Evolutionary conservation across 2,888 invertebrate genomes (phyloP).

Genomic region (Leptinotarsa peninsularis): DNA sequence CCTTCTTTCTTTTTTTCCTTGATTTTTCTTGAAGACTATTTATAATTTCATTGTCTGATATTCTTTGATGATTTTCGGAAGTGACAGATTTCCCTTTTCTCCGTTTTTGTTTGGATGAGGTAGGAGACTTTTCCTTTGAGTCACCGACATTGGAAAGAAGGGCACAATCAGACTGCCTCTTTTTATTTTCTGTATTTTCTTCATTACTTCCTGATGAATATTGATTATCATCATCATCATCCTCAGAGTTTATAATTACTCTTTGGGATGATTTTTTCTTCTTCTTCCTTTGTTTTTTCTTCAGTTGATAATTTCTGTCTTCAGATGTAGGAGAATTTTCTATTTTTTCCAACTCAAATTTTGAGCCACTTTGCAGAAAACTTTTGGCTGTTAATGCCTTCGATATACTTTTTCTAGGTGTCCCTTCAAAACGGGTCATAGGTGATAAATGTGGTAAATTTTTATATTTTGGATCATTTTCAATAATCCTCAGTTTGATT

Average conservation of each 20-base stretch:
- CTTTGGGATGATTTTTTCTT: constrained; percentile 28
- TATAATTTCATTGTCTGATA: constrained; percentile 18
- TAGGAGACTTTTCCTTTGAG: not conserved
- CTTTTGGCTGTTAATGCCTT: constrained; percentile 21
- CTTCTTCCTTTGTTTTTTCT: constrained; percentile 38
- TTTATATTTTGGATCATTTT: constrained; percentile 34
- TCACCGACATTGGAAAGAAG: not conserved
- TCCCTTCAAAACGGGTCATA: constrained; percentile 39
- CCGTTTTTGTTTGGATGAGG: constrained; percentile 27
- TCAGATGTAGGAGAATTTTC: constrained; percentile 7
- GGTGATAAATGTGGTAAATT: constrained; percentile 55
- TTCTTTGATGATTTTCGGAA: constrained; percentile 23
- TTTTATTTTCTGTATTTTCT: constrained; percentile 26
- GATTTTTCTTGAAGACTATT: constrained; percentile 20
- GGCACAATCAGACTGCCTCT: not conserved
- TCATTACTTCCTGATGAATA: constrained; percentile 4
- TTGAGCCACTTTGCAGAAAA: constrained; percentile 3
- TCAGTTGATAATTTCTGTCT: constrained; percentile 20
- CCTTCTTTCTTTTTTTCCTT: constrained; percentile 14
- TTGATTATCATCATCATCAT: constrained; percentile 10
- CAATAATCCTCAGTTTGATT: not conserved
- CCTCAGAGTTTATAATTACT: constrained; percentile 10
- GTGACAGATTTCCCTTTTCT: constrained; percentile 30
- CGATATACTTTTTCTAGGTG: constrained; percentile 11
- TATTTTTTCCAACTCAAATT: constrained; percentile 5